Evolutionary conservation across 2,888 invertebrate genomes (phyloP).

Genomic region (Odontothrips loti): DNA sequence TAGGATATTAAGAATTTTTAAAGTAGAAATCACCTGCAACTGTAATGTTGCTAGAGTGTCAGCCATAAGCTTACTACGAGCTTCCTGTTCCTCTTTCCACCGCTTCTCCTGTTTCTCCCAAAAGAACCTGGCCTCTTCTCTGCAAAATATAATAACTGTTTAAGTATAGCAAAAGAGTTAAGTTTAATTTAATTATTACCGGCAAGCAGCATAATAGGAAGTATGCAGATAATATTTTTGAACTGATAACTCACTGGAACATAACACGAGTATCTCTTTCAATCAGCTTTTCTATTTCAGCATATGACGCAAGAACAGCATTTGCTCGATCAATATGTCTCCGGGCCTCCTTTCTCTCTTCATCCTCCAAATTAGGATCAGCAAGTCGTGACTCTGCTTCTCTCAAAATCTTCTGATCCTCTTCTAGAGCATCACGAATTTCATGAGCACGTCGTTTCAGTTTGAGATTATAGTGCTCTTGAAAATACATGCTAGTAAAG

Average conservation of each 20-base stretch:
- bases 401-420: not conserved
- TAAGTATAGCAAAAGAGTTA: not conserved
- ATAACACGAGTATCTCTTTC: not conserved
- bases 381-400: not conserved
- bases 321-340: not conserved
- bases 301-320: not conserved
- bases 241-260: not conserved
- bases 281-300: not conserved
- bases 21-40: not conserved
- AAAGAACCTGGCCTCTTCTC: not conserved
- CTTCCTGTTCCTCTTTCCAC: conserved; percentile 11
- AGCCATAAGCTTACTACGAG: not conserved
- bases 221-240: not conserved
- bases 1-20: not conserved
- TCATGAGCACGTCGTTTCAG: not conserved
- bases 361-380: not conserved
- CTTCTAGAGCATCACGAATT: not conserved
- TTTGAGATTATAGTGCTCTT: not conserved
- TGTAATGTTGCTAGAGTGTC: not conserved
- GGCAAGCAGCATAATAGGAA: not conserved
- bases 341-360: not conserved
- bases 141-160: not conserved
- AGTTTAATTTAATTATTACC: not conserved
- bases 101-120: conserved; percentile 11
- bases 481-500: not conserved